Percentiles rank a stretch among this genome's conserved stretches.
phyloP scores from a whole-genome alignment of 2,888 invertebrate species.

The Merodon equestris region DNA sequence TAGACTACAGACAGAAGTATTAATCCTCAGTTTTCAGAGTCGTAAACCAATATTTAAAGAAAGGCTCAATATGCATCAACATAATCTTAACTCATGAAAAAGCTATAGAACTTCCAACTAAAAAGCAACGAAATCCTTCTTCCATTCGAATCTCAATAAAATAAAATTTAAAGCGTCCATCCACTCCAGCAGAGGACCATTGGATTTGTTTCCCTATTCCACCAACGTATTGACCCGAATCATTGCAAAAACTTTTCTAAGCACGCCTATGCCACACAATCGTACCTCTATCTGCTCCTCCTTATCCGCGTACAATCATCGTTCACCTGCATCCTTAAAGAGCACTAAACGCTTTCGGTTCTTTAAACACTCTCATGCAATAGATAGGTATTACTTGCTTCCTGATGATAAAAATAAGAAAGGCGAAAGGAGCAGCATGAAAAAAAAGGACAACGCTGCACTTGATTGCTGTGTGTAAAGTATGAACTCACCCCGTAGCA shows the following conservation, averaged over 20 bases:
- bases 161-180: too few species aligned
- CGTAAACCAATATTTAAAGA: too few species aligned
- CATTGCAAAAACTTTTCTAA: constrained; percentile 15
- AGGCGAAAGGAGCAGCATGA: constrained; percentile 58
- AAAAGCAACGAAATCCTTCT: too few species aligned
- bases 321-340: constrained; percentile 66
- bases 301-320: constrained; percentile 20
- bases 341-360: constrained; percentile 48
- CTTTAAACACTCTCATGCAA: constrained; percentile 65
- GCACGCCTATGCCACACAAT: constrained; percentile 30
- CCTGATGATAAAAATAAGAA: constrained; percentile 52
- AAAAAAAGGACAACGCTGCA: constrained; percentile 63
- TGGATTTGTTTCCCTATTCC: constrained; percentile 33
- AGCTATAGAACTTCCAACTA: too few species aligned
- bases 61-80: too few species aligned
- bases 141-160: too few species aligned
- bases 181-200: neutral
- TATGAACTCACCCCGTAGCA: constrained; percentile 69
- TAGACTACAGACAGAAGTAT: too few species aligned
- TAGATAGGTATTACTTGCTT: constrained; percentile 48
- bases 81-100: too few species aligned
- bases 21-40: too few species aligned
- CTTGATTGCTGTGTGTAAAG: constrained; percentile 71
- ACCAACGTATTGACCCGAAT: constrained; percentile 51
- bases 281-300: neutral